phyloP scores from a whole-genome alignment of 2,888 invertebrate genomes.

The Choristoneura rosaceana region DNA sequence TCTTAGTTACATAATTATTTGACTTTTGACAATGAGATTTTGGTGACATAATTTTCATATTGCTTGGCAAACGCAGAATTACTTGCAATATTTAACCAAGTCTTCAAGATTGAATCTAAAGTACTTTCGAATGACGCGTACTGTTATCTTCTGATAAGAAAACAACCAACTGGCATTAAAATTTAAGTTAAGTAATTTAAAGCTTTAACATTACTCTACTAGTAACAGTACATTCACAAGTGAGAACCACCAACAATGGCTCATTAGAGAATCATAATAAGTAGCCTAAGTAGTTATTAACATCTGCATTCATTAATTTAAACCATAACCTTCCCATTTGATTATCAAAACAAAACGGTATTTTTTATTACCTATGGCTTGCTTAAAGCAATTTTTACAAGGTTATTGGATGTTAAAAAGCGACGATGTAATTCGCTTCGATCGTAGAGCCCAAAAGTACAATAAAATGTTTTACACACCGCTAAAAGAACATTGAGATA shows the following conservation, averaged over 20 bases:
- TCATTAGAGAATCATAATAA: slow-evolving; percentile 7
- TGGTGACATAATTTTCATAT: too few species aligned
- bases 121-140: neutral
- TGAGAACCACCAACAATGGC: slow-evolving; percentile 32
- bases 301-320: neutral
- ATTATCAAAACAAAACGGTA: neutral
- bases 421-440: neutral
- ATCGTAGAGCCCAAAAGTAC: neutral
- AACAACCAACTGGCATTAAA: neutral
- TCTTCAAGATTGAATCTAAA: neutral
- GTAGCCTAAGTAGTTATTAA: neutral
- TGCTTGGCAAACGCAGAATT: neutral
- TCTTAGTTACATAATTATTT: too few species aligned
- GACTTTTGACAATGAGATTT: too few species aligned
- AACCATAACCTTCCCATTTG: neutral
- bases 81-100: neutral
- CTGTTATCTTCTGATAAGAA: slow-evolving; percentile 5
- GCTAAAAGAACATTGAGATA: neutral
- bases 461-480: neutral
- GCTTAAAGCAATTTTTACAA: neutral
- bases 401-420: slow-evolving; percentile 5
- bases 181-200: neutral
- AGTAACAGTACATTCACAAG: slow-evolving; percentile 2
- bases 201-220: neutral
- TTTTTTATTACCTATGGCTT: neutral